Percentiles rank a stretch among this genome's conserved stretches.
These are phyloP conservation scores for Heliconius ismenius DNA, from an alignment of 2,888 invertebrate species.

Conservation along the genomic window DNA sequence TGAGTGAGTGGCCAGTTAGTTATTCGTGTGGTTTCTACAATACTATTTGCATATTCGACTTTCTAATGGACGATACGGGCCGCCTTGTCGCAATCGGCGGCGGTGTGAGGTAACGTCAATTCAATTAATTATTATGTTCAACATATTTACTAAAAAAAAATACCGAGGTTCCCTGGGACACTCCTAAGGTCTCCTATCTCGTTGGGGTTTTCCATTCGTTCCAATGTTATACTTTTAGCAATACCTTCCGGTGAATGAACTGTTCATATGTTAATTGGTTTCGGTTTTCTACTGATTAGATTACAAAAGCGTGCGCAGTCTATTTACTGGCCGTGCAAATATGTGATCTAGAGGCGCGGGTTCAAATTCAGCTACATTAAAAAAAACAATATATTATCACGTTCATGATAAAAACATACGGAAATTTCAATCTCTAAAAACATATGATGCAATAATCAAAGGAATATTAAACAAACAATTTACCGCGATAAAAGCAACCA, in stretches of 20 bases:
- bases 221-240: conserved; percentile 8
- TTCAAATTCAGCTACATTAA: too few species aligned
- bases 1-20: conserved; percentile 80
- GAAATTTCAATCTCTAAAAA: conserved; percentile 34
- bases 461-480: conserved; percentile 1
- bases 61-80: conserved; percentile 81
- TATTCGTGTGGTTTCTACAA: conserved; percentile 82
- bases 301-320: conserved; percentile 53
- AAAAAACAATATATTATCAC: conserved; percentile 51
- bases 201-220: background rate
- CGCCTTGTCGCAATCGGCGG: conserved; percentile 79
- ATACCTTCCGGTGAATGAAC: conserved; percentile 66
- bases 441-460: conserved; percentile 30
- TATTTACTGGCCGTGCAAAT: conserved; percentile 57
- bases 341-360: conserved; percentile 8
- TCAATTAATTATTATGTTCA: conserved; percentile 72
- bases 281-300: conserved; percentile 64
- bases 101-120: conserved; percentile 78
- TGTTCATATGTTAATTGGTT: conserved; percentile 57
- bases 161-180: conserved; percentile 55
- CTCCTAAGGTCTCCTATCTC: background rate
- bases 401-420: conserved; percentile 46
- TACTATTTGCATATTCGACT: conserved; percentile 82
- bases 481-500: background rate
- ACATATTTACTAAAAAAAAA: conserved; percentile 52